Base-by-base conservation (phyloP, 1,140 invertebrate species). In the Pseudomyrmex cubaensis region DNA sequence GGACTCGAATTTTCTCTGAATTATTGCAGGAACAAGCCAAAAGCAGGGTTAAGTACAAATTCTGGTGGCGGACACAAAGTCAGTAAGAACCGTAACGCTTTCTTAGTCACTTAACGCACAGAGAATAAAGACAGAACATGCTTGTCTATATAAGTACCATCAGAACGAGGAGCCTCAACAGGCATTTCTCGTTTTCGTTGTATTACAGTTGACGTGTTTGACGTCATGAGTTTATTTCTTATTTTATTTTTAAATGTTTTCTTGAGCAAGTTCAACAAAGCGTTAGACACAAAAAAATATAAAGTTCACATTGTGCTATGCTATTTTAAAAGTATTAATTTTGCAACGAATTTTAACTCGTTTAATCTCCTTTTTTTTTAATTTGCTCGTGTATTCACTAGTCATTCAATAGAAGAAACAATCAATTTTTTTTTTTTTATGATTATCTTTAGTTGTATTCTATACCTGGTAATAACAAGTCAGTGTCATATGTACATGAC, bases 71-170 rank as follows among this genome's bases (percentile, higher is more conserved):
- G 97, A 96, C 96, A 96, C 97, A 98, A 98, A 98, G 97, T 98
- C 97, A 98, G 97, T 98, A 98, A 98, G 97, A 98, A 97, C 96
- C 96, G 95, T 95, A 95, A 96, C 96, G 95, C 94, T 95, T 93
- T 93, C 90, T 94, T 94, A 94, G 92, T 93, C 93, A 93, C 89
- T 94, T 93, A 94, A 94, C 87, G 91, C 87, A 83, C 86, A 84
- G 88, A 89, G 84, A 89, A 89, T 87, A 90, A 85, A 87, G 84
- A 90, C 86, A 88, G 63, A 88, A 90, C 82, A 86, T 90, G 74
- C 80, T 87, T 75, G 70, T 85, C 52, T 82, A 87, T 87, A 63
- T 89, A 90, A 87, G 74, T 89, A 86, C 57, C 61, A 50, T 67
- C 63, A 78, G n/a, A 61, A 89, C 50, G 87, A 88, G 66, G 76